Conservation (phyloP, 2,113 vertebrate species). For the Serinus canaria region DNA sequence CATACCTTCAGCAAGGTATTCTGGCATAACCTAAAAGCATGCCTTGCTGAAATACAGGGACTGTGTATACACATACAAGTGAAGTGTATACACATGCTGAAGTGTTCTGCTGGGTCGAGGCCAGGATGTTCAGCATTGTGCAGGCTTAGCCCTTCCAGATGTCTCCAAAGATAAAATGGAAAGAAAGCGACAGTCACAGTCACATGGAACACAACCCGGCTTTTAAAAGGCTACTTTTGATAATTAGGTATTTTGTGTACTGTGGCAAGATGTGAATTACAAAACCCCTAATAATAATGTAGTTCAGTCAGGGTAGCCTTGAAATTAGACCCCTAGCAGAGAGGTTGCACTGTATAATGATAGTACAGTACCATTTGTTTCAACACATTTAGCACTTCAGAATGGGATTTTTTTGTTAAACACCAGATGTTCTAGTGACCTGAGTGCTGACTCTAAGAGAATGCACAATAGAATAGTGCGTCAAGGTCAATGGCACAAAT, state of each 20-base stretch:
- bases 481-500: conserved; percentile 67
- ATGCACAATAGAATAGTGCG: conserved; percentile 29
- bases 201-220: not conserved
- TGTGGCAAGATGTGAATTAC: conserved; percentile 10
- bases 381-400: conserved; percentile 49
- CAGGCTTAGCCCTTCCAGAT: not conserved
- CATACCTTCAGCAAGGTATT: not conserved
- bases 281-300: conserved; percentile 22
- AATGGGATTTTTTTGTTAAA: conserved; percentile 33
- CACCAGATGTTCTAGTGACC: conserved; percentile 33
- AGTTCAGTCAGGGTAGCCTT: conserved; percentile 45
- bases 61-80: not conserved
- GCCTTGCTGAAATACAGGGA: not conserved
- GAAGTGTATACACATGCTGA: too few species aligned
- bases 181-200: not conserved
- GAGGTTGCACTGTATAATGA: conserved; percentile 31
- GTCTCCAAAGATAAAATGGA: not conserved
- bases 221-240: conserved; percentile 16
- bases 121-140: not conserved
- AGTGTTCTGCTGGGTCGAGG: not conserved
- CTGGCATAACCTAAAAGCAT: not conserved
- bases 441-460: conserved; percentile 36
- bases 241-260: conserved; percentile 40
- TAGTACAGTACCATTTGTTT: conserved; percentile 49
- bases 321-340: conserved; percentile 59